Evolutionary conservation across 2,113 vertebrate species (phyloP), one percentile per base, ranked within the genome.

Genomic region (Felis chaus): DNA sequence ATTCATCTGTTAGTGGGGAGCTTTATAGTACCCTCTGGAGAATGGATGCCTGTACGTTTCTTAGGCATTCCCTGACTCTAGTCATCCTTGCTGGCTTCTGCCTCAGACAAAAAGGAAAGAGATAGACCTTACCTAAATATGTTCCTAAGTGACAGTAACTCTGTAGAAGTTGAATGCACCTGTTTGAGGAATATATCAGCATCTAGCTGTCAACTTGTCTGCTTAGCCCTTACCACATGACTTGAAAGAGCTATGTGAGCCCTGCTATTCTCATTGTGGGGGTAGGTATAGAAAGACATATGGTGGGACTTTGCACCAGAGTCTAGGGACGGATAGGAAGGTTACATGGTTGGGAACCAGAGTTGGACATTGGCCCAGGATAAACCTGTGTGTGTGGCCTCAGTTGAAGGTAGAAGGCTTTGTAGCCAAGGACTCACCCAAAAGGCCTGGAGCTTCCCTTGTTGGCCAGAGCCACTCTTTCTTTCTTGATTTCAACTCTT

Each of bases 81-180:
- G 31, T 57, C 36, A 57, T 66, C 27, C 74, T 89, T 85, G 19
- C 45, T 55, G 55, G n/a, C 48, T 92, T 19, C 55, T 68, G 66
- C 4, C 25, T 86, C 50, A 84, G 68, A 95, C 76, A 48, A 69
- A 88, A 93, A 65, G n/a, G 45, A 93, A 96, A 82, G 65, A 97
- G 48, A 11, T 23, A 36, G 66, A 19, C 65, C 3, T 93, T 93
- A 14, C 65, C 81, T 69, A 55, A n/a, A 76, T 84, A 27, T 45
- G 23, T 93, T 27, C 57, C 76, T 74, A 53, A 83, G 65, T 88
- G 53, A 61, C 23, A 71, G 19, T 29, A 41, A 23, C 39, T 79
- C 18, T 73, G 31, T n/a, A 76, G 81, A 91, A n/a, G 33, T 13
- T 71, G 13, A 84, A 65, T 63, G 69, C 0, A 31, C 8, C 7